Evolutionary conservation across 2,797 vertebrate species (phyloP).

Genomic region (Paguma larvata): DNA sequence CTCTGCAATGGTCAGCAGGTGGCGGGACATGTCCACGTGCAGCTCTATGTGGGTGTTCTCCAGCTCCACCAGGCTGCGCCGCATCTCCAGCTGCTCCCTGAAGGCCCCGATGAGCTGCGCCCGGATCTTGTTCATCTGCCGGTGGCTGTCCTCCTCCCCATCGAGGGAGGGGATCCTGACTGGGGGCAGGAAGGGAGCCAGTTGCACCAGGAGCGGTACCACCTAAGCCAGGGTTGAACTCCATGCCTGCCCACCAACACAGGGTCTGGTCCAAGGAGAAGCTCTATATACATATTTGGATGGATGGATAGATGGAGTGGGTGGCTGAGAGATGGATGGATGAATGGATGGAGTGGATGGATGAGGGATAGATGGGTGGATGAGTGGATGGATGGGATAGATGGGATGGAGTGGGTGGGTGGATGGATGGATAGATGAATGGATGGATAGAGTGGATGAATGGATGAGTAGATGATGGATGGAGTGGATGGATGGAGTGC

Average conservation of each 20-base stretch:
- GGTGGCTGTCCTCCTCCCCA: conserved; percentile 51
- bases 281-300: neutral
- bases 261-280: neutral
- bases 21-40: conserved; percentile 81
- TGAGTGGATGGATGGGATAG: too few relatives aligned
- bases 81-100: conserved; percentile 83
- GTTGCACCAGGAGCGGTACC: neutral
- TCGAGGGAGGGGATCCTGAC: conserved; percentile 41
- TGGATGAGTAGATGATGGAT: too few relatives aligned
- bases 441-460: too few relatives aligned
- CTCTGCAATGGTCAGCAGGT: conserved; percentile 84
- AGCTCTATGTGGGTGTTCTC: conserved; percentile 84
- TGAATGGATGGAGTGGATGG: neutral
- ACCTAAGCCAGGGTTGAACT: neutral
- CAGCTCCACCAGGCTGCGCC: conserved; percentile 84
- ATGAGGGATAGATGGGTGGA: neutral
- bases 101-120: conserved; percentile 80
- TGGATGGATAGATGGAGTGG: neutral
- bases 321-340: too few relatives aligned
- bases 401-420: too few relatives aligned
- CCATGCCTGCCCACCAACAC: too few relatives aligned
- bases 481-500: too few relatives aligned
- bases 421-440: too few relatives aligned
- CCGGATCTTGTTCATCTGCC: conserved; percentile 70
- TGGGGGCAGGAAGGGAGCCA: neutral